Evolutionary conservation across 2,888 invertebrate genomes (phyloP), one percentile per base, ranked within the genome.

Genomic region (Ernsta delagoae): DNA sequence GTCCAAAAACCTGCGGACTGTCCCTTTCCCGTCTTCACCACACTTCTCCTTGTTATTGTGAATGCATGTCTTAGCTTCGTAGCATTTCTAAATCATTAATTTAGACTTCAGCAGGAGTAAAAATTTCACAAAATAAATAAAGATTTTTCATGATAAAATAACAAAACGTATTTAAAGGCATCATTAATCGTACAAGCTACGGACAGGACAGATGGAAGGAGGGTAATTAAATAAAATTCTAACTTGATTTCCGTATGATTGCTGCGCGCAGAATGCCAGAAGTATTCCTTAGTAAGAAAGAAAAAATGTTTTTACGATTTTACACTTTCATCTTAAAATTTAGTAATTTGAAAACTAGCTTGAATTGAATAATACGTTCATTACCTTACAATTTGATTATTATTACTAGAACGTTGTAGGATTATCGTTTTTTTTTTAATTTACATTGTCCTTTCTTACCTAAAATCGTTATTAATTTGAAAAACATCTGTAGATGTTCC

Each of bases 31-130:
- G 56, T 85, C 75, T 0, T 78, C 69, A 0, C 88, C 92, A 71
- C 92, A 92, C 65, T 80, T 86, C 50, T 87, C 83, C 16, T 70
- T 65, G 0, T 70, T 78, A 61, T 82, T 81, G 57, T 92, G 92
- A 7, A 90, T 74, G 73, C 92, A 92, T 1, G 76, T 84, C 73
- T 85, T 89, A 4, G 92, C 89, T 39, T 78, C 72, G 71, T 84
- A 89, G 72, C 92, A 92, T 48, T 71, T 73, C 90, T 88, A 76
- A 70, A 82, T 50, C 7, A 16, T 16, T 16, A 16, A 16, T 50
- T 48, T 31, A 31, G 2, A 31, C 31, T 31, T 31, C 31, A 31
- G 4, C 31, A 31, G 4, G 31, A 31, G 16, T 31, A 31, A 31
- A 31, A 31, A 31, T 31, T 4, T 16, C 16, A 16, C 16, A 16